A percentile compares a stretch with the other conserved stretches of the same genome.
These are phyloP conservation scores for Crocallis elinguaria DNA, from an alignment of 2,888 invertebrate genomes.

Conservation along the genomic window DNA sequence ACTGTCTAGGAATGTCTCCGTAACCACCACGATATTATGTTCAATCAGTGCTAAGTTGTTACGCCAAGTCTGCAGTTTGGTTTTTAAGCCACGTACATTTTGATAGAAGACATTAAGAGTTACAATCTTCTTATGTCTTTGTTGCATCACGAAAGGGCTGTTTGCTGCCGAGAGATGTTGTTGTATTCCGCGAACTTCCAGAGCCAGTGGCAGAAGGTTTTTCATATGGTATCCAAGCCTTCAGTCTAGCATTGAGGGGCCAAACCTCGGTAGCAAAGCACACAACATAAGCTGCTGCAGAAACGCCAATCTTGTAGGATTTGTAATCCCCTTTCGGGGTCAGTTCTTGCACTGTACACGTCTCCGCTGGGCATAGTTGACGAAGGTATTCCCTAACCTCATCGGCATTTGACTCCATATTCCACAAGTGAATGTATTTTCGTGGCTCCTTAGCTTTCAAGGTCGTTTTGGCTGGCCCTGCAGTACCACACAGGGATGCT, in stretches of 20 bases:
- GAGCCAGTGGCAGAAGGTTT: no score
- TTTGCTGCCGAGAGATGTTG: no score
- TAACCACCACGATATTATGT: no score
- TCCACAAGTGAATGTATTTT: no score
- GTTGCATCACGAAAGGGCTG: no score
- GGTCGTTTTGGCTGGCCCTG: not conserved
- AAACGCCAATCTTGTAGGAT: not conserved
- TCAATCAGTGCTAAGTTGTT: no score
- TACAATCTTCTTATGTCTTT: no score
- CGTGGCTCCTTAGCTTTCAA: constrained; percentile 6
- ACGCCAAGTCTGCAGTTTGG: no score
- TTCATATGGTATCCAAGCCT: not conserved
- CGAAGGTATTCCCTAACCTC: constrained; percentile 2
- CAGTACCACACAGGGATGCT: not conserved
- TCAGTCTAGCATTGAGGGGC: constrained; percentile 9
- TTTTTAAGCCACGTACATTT: no score
- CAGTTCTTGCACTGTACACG: constrained; percentile 4
- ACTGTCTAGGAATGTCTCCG: no score
- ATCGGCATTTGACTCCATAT: not conserved
- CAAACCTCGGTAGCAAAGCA: constrained; percentile 1
- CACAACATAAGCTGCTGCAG: not conserved
- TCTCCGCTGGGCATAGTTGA: not conserved
- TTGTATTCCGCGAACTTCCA: no score
- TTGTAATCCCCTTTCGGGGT: not conserved
- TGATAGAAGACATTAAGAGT: no score